Conservation (phyloP, 2,888 invertebrate species). For the Cotesia congregata region DNA sequence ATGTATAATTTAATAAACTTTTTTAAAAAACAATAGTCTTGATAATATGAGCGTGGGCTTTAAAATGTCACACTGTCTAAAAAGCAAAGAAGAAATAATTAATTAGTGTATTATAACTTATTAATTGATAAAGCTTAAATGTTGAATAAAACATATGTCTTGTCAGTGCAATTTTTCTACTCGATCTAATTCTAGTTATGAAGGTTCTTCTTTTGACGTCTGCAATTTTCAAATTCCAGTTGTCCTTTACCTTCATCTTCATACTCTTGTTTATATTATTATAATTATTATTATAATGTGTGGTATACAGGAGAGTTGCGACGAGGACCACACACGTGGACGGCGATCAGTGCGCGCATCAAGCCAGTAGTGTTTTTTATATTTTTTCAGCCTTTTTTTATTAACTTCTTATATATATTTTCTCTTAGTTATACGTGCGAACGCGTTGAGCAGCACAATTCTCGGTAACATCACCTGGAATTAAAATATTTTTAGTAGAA, state of each 20-base stretch:
- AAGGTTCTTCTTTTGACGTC: not conserved
- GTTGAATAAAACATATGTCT: not conserved
- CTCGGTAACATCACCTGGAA: not conserved
- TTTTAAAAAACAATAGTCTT: not conserved
- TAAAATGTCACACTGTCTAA: not conserved
- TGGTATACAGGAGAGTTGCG: conserved; percentile 50
- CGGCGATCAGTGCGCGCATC: conserved; percentile 50
- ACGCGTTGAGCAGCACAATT: conserved; percentile 29
- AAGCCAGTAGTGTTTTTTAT: conserved; percentile 46
- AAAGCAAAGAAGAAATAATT: conserved; percentile 8
- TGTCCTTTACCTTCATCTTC: not conserved
- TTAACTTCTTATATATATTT: conserved; percentile 23
- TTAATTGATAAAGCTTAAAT: conserved; percentile 8
- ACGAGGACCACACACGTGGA: conserved; percentile 62
- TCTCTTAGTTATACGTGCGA: conserved; percentile 33
- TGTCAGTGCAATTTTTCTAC: conserved; percentile 3
- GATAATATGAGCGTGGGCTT: not conserved
- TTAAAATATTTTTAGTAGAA: not conserved
- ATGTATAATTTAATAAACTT: not conserved
- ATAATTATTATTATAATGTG: not conserved
- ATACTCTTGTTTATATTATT: not conserved
- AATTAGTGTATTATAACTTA: not conserved
- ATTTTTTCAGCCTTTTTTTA: conserved; percentile 43
- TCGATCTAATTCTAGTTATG: not conserved
- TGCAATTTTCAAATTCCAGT: not conserved